A percentile compares a stretch with the other conserved stretches of the same genome.
Conservation (phyloP, 2,888 invertebrate genomes). For the Agrenia bidenticulata region DNA sequence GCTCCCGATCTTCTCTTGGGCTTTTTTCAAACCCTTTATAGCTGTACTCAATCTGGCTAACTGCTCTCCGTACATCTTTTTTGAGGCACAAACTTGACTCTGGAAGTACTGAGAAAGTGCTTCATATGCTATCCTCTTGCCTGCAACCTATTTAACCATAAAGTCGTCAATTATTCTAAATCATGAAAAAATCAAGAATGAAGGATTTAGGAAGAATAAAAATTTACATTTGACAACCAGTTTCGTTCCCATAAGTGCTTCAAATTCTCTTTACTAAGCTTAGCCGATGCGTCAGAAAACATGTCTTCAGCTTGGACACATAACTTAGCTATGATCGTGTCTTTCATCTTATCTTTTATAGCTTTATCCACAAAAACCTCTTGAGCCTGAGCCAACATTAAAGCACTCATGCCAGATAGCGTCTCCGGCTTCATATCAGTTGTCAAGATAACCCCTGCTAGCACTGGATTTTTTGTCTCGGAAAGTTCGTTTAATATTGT, state of each 20-base stretch:
- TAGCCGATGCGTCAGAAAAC: constrained; percentile 84
- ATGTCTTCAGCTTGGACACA: constrained; percentile 90
- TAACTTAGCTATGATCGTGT: constrained; percentile 85
- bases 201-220: not conserved
- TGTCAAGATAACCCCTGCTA: constrained; percentile 41
- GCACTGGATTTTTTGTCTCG: constrained; percentile 57
- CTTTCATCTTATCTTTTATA: constrained; percentile 86
- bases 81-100: constrained; percentile 74
- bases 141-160: constrained; percentile 64
- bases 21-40: constrained; percentile 70
- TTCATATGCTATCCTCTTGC: constrained; percentile 84
- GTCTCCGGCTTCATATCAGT: constrained; percentile 69
- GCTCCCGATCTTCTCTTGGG: constrained; percentile 68
- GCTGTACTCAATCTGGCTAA: constrained; percentile 71
- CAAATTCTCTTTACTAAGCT: constrained; percentile 80
- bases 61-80: constrained; percentile 83
- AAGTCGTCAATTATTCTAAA: too few species aligned
- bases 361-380: constrained; percentile 96
- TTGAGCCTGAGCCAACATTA: constrained; percentile 99
- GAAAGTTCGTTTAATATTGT: constrained; percentile 83
- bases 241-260: constrained; percentile 86
- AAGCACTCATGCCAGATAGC: constrained; percentile 76
- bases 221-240: constrained; percentile 71
- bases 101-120: constrained; percentile 88
- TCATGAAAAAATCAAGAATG: not conserved